Evolutionary conservation across 1,140 invertebrate species (phyloP), one percentile per base, ranked within the genome.

Genomic region (Phymastichus coffea): DNA sequence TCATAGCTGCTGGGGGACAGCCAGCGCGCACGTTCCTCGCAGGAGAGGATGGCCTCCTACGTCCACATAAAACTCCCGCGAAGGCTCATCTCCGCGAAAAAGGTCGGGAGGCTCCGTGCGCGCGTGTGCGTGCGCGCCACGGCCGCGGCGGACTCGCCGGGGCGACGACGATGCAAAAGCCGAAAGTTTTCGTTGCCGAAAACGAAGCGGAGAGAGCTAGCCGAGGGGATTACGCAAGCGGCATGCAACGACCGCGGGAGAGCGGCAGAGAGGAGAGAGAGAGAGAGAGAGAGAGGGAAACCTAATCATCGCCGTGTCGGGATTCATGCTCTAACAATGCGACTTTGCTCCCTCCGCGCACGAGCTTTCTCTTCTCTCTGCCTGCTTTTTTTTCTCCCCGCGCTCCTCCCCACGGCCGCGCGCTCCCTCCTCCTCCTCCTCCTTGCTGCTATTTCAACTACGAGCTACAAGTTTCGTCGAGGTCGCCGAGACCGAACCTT

Each of bases 331-430:
- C 17, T 12, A 35, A 35, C 47, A 49, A 49, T 49, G 30, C 41
- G 26, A 56, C 44, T 47, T 28, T 19, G 14, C 44, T 15, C 10
- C 15, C 3, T 8, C 22, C 25, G n/a, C 44, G 26, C 25, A 10
- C 17, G n/a, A 28, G n/a, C 25, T 56, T 61, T 66, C 57, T 57
- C 41, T 52, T 25, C 43, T 54, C 19, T n/a, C 7, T n/a, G n/a
- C n/a, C n/a, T n/a, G n/a, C n/a, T n/a, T n/a, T n/a, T n/a, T n/a
- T n/a, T 33, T 25, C 26, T 17, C 41, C 26, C 25, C 38, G 22
- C 41, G 19, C 7, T 22, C 20, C 33, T 38, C 33, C 41, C 25
- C 17, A 4, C 38, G 14, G 2, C 17, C 8, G 15, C 38, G 38
- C 17, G 10, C 15, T n/a, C n/a, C n/a, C n/a, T n/a, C n/a, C n/a